phyloP scores from a whole-genome alignment of 2,113 vertebrate species.

The Cochlearius cochlearius region DNA sequence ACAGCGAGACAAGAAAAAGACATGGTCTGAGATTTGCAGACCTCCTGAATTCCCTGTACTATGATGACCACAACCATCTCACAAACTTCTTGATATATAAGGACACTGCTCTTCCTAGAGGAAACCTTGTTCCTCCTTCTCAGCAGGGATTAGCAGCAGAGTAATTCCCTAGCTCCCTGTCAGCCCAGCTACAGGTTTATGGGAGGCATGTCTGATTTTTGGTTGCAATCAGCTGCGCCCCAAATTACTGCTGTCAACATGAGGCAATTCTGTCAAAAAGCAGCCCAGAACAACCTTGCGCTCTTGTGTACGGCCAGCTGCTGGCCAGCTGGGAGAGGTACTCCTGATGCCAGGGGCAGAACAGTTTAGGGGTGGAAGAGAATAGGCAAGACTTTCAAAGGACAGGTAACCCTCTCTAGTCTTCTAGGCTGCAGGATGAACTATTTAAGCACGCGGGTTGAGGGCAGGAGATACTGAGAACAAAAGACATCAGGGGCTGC shows the following conservation, averaged over 20 bases:
- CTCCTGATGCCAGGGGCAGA: background rate
- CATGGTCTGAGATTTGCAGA: background rate
- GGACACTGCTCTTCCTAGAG: background rate
- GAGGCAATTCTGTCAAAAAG: background rate
- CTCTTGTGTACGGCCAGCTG: too few relatives aligned
- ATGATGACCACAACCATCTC: background rate
- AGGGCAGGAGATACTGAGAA: background rate
- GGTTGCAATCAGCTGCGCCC: background rate
- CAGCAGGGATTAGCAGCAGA: background rate
- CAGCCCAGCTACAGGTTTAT: background rate
- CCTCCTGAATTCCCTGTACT: background rate
- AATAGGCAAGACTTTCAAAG: background rate
- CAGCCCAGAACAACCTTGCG: background rate
- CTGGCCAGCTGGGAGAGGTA: background rate
- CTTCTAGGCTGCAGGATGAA: background rate
- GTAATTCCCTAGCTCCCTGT: too few relatives aligned
- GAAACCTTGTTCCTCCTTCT: background rate
- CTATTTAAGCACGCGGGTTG: background rate
- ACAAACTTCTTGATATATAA: background rate
- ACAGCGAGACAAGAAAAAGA: background rate
- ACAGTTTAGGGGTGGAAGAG: background rate
- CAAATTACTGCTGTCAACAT: background rate
- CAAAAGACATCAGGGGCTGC: background rate
- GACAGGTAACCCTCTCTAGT: background rate
- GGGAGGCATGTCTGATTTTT: background rate